Evolutionary conservation across 2,797 vertebrate species (phyloP), one percentile per base, ranked within the genome.

Genomic region (Characodon lateralis): DNA sequence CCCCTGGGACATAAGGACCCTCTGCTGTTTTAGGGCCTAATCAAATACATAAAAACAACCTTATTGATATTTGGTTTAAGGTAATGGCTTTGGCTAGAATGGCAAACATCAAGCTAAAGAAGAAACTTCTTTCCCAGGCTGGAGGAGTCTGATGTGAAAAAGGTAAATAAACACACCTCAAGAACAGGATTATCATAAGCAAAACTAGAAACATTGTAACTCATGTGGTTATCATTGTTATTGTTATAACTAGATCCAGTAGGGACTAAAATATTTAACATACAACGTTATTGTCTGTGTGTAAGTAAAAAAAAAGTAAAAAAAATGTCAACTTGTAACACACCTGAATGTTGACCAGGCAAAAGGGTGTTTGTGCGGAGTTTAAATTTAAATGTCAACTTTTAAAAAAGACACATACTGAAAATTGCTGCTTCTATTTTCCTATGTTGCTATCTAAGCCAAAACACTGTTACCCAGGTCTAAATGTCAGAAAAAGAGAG

Each of bases 1-100:
- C 91, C 79, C 16, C 88, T 74, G 92, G 93, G 92, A 93, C 72
- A 79, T 79, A 24, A 76, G 86, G 77, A 83, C 91, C 93, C 91
- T 89, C 79, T 81, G 92, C 90, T 87, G 26, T 88, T 93, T 95
- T 91, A 92, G 92, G 83, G 82, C 87, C 91, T 95, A 95, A 96
- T 95, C 92, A 82, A 88, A 95, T 96, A 95, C 87, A 93, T 90
- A 90, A 90, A 93, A 92, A 51, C 22, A 48, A 82, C 68, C 86
- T 91, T 92, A 93, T 93, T 92, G 89, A 93, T 91, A 92, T 94
- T 91, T 87, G 79, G 84, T 89, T 93, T 80, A 81, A 90, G 92
- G 91, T 95, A 95, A 95, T 92, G 93, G 92, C 88, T 82, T 74
- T 1, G 86, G 84, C 90, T 89, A 91, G 88, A 90, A 91, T 79